phyloP scores from a whole-genome alignment of 1,140 invertebrate species.

The Tetragonula clypearis region DNA sequence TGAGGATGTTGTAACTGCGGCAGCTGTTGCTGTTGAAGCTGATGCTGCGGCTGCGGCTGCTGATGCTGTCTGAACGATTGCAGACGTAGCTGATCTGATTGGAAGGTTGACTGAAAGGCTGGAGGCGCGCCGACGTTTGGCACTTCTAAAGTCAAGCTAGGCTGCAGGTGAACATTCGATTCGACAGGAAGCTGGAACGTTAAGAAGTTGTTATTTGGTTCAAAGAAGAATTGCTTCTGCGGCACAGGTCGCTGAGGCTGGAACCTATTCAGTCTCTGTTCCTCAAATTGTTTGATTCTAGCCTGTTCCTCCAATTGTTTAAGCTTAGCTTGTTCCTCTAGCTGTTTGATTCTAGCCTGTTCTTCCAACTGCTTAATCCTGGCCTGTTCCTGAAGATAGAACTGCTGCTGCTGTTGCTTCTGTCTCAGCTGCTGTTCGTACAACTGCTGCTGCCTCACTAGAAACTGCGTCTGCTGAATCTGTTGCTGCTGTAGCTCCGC shows the following conservation, averaged over 20 bases:
- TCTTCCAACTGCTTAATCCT: slow-evolving; percentile 65
- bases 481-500: slow-evolving; percentile 86
- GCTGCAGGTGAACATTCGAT: slow-evolving; percentile 75
- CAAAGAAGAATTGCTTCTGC: slow-evolving; percentile 70
- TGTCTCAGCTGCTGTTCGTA: slow-evolving; percentile 81
- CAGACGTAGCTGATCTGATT: slow-evolving; percentile 63
- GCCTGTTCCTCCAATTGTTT: slow-evolving; percentile 63
- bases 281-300: slow-evolving; percentile 58
- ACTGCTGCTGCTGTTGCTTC: slow-evolving; percentile 82
- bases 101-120: slow-evolving; percentile 64
- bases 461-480: slow-evolving; percentile 86
- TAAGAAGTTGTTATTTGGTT: slow-evolving; percentile 70
- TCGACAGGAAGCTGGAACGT: slow-evolving; percentile 64
- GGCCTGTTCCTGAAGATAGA: slow-evolving; percentile 78
- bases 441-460: slow-evolving; percentile 84
- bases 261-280: slow-evolving; percentile 60
- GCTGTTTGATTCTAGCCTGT: slow-evolving; percentile 68
- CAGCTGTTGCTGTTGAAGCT: slow-evolving; percentile 79
- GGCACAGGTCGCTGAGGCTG: slow-evolving; percentile 66
- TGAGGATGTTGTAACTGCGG: slow-evolving; percentile 57
- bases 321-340: slow-evolving; percentile 73
- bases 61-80: slow-evolving; percentile 74
- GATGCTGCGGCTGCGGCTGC: slow-evolving; percentile 66
- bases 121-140: slow-evolving; percentile 68
- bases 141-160: slow-evolving; percentile 77